Percentiles rank a stretch among this genome's conserved stretches.
Conservation (phyloP, 1,140 invertebrate genomes). For the Hestina assimilis region DNA sequence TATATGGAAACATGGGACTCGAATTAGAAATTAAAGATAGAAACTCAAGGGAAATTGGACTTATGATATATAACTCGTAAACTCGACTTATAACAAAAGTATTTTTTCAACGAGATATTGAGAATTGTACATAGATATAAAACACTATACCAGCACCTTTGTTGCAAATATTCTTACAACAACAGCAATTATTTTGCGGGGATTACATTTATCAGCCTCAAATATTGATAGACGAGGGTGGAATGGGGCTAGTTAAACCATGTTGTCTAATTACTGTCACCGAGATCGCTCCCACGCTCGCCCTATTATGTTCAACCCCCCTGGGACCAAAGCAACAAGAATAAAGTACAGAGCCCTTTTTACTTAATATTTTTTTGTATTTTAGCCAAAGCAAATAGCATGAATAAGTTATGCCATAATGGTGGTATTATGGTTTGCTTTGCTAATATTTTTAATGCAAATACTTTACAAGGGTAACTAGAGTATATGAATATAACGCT, state of each 20-base stretch:
- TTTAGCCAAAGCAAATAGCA: constrained; percentile 34
- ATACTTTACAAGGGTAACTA: too few relatives aligned
- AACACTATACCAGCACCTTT: too few relatives aligned
- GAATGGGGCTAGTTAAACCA: constrained; percentile 15
- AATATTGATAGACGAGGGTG: constrained; percentile 3
- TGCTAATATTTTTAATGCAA: constrained; percentile 21
- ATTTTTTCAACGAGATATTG: too few relatives aligned
- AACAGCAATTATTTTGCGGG: neutral
- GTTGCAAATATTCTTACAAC: neutral
- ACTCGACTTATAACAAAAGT: too few relatives aligned
- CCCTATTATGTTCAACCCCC: constrained; percentile 28
- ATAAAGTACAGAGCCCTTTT: constrained; percentile 22
- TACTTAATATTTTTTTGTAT: constrained; percentile 29
- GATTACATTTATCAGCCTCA: neutral
- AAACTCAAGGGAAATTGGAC: too few relatives aligned
- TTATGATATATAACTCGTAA: too few relatives aligned
- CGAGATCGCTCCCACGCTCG: constrained; percentile 41
- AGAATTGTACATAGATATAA: too few relatives aligned
- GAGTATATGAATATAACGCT: too few relatives aligned
- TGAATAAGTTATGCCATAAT: constrained; percentile 35
- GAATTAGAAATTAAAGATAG: too few relatives aligned
- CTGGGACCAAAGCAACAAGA: constrained; percentile 13
- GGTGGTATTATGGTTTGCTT: constrained; percentile 25
- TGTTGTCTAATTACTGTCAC: constrained; percentile 52
- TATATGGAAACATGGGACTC: too few relatives aligned